Conservation (phyloP, 1,140 invertebrate species). For the Caenorhabditis latens region DNA sequence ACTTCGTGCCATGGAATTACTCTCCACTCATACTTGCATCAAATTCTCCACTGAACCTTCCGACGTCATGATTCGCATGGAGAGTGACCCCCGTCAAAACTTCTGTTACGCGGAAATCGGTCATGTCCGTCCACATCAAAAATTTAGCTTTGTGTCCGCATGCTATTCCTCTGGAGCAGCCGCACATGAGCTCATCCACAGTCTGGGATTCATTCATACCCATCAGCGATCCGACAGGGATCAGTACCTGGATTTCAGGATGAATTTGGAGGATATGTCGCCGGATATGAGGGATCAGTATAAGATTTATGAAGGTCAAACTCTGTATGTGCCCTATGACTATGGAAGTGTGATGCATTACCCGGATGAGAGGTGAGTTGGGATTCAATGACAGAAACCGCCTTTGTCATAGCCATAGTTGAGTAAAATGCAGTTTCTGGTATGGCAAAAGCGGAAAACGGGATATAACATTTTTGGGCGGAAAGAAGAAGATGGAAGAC, state of each 20-base stretch:
- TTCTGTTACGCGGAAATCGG: slow-evolving; percentile 1
- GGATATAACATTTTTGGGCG: no score
- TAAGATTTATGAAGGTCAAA: background rate
- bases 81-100: background rate
- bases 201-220: slow-evolving; percentile 13
- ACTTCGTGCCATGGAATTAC: background rate
- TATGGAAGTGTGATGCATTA: slow-evolving; percentile 18
- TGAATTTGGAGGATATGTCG: background rate
- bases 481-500: no score
- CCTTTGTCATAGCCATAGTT: no score
- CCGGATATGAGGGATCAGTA: background rate
- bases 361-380: background rate
- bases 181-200: slow-evolving; percentile 18
- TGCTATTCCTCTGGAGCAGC: background rate
- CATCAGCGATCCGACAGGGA: slow-evolving; percentile 23
- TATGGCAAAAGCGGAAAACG: no score
- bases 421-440: no score
- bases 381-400: no score
- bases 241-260: slow-evolving; percentile 2
- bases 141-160: background rate
- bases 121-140: background rate
- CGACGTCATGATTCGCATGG: background rate
- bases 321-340: background rate
- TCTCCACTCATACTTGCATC: slow-evolving; percentile 16
- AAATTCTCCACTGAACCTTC: slow-evolving; percentile 28